Evolutionary conservation across 2,797 vertebrate genomes (phyloP), one percentile per base, ranked within the genome.

Genomic region (Nothura maculosa): DNA sequence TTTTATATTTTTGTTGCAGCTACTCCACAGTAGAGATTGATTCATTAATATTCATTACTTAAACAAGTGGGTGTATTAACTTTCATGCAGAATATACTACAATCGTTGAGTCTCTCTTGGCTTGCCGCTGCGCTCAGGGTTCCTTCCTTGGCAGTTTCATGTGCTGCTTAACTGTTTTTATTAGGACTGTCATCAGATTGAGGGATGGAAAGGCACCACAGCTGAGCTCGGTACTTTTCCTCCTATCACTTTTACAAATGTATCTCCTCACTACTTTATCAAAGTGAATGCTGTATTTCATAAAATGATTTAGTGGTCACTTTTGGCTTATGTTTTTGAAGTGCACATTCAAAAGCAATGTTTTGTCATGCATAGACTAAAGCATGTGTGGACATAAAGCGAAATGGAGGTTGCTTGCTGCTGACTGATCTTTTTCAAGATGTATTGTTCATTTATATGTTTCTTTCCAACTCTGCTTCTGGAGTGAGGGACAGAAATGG

Each of bases 1-100:
- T 74, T 95, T 25, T 21, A 32, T 82, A 67, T 87, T 88, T 57
- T 25, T 50, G 92, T 84, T 85, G 10, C 52, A 45, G 57, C 5
- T 55, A 28, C 52, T 85, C 24, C 19, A 10, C 57, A 42, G 42
- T 28, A 91, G 77, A 77, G 28, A 19, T 67, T 76, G 84, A 73
- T 66, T 24, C 47, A 47, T 47, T 24, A 47, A 45, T 66, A 5
- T 30, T 79, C 30, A 69, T 50, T 85, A 62, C 67, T 64, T 87
- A 55, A 81, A 5, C 22, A 25, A 61, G 36, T 54, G 28, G 5
- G 9, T 78, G 15, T 89, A 79, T 62, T 24, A 34, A 10, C 7
- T 12, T 32, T 2, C 30, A n/a, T 30, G 61, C 66, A 73, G 68
- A 86, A 57, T 67, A 24, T 63, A 32, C 5, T 74, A 3, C 1